phyloP scores from a whole-genome alignment of 2,888 invertebrate species.

The Leptinotarsa juncta region DNA sequence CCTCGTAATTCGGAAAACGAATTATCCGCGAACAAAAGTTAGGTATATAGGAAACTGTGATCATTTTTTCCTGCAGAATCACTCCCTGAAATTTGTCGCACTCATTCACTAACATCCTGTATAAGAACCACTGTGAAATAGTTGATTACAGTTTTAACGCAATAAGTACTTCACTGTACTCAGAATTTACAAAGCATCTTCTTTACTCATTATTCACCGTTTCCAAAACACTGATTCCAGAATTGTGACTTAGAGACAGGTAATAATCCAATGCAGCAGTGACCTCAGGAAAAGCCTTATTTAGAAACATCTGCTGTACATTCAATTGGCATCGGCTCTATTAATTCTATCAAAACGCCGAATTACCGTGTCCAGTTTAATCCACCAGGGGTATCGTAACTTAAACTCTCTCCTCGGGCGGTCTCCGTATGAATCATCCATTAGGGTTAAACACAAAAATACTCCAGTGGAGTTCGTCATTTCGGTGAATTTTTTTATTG shows the following conservation, averaged over 20 bases:
- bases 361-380: slow-evolving; percentile 10
- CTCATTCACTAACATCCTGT: too few species aligned
- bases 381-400: slow-evolving; percentile 27
- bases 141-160: too few species aligned
- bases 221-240: neutral
- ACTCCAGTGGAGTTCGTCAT: neutral
- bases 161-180: too few species aligned
- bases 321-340: neutral
- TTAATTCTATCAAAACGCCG: slow-evolving; percentile 1
- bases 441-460: slow-evolving; percentile 33
- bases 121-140: too few species aligned
- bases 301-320: slow-evolving; percentile 13
- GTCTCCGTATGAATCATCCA: slow-evolving; percentile 34
- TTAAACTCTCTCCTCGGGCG: slow-evolving; percentile 28
- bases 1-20: too few species aligned
- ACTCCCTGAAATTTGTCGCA: too few species aligned
- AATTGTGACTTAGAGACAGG: neutral
- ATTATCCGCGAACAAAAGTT: too few species aligned
- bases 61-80: too few species aligned
- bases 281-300: slow-evolving; percentile 5
- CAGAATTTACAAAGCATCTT: too few species aligned
- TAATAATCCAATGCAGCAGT: neutral
- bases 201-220: too few species aligned
- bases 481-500: neutral
- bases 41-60: too few species aligned